Conservation (phyloP, 2,113 vertebrate genomes). For the Planiliza haematocheilus region DNA sequence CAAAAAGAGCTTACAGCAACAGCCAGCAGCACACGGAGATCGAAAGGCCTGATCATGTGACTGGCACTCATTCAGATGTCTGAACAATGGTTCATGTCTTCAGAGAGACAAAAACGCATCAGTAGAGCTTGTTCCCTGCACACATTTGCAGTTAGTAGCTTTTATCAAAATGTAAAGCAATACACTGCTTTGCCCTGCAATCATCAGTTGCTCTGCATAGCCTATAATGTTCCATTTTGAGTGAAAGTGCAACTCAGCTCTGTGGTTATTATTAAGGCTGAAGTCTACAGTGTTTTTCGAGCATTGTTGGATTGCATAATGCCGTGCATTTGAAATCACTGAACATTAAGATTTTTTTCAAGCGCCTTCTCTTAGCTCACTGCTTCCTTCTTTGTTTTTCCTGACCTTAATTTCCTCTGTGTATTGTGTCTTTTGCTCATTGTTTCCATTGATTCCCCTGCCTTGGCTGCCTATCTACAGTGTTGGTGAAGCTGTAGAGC, state of each 20-base stretch:
- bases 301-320: slow-evolving; percentile 37
- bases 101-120: slow-evolving; percentile 11
- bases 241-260: neutral
- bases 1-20: neutral
- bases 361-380: slow-evolving; percentile 7
- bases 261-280: slow-evolving; percentile 21
- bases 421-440: slow-evolving; percentile 21
- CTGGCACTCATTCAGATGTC: slow-evolving; percentile 46
- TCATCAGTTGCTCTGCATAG: neutral
- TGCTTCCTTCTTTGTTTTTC: slow-evolving; percentile 18
- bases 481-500: slow-evolving; percentile 5
- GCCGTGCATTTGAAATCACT: slow-evolving; percentile 17
- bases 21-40: slow-evolving; percentile 9
- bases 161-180: neutral
- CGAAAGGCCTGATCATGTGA: slow-evolving; percentile 47
- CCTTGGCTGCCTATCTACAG: slow-evolving; percentile 7
- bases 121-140: neutral
- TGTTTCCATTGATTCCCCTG: slow-evolving; percentile 19
- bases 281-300: slow-evolving; percentile 7
- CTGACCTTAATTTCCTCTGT: slow-evolving; percentile 39
- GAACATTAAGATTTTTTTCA: slow-evolving; percentile 13
- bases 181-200: neutral
- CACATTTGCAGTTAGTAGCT: neutral
- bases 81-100: slow-evolving; percentile 56
- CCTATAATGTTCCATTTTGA: neutral